Evolutionary conservation across 2,888 invertebrate genomes (phyloP), one percentile per base, ranked within the genome.

Genomic region (Eupsilia transversa): DNA sequence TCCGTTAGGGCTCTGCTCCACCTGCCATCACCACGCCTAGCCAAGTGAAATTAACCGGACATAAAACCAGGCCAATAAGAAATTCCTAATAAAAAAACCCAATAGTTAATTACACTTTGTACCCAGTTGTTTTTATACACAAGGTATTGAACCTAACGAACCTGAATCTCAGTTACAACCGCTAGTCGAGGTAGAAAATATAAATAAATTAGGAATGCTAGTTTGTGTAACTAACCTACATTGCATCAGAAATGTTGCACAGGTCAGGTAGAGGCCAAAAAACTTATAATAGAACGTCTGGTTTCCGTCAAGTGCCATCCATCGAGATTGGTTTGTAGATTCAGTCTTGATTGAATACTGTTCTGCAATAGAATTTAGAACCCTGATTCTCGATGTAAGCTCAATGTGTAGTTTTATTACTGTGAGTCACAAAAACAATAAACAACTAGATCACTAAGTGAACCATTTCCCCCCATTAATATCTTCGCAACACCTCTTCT

Each of bases 161-260:
- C n/a, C n/a, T n/a, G n/a, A 17, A n/a, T 17, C n/a, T 14, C 27
- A 27, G 35, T 38, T 7, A 12, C 35, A 12, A 54, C 5, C 20
- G n/a, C 33, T 2, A 12, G 35, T 56, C 7, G n/a, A 41, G 1
- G 1, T 12, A 33, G 68, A n/a, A 33, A 43, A 33, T 33, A 66
- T 20, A 66, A 66, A 69, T 27, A 69, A 35, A 68, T 70, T 7
- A 46, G 14, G 38, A 7, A 67, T 38, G 14, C 7, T 43, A 17
- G 14, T 65, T 56, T 27, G 23, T 60, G 30, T 63, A 57, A 74
- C 57, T 59, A 74, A 68, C 81, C 78, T 81, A 67, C 27, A 63
- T 79, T 23, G 20, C 14, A 80, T 5, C 0, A 72, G 23, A 17
- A 33, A 38, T 27, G 20, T 77, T 77, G 59, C 30, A 59, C 77